Base-by-base conservation (phyloP, 2,888 invertebrate genomes). In the Charanyca ferruginea region DNA sequence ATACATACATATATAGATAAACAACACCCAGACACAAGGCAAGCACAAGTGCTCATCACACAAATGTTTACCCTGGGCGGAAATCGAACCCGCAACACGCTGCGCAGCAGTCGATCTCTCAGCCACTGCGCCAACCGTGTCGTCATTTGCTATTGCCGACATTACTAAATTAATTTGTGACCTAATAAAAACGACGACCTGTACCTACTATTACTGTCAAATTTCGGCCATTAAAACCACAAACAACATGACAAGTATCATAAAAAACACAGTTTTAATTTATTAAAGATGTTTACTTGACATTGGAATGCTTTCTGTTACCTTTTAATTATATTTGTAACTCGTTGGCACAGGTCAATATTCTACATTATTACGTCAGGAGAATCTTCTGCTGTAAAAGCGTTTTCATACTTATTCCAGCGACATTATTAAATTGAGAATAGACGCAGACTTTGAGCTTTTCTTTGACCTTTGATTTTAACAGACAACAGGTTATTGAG, bases 271-370 rank as follows among this genome's bases (percentile, higher is more conserved):
- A 54, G 38, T 25, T 18, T 32, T 16, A 45, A 35, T 23, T n/a
- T n/a, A n/a, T n/a, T 28, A 23, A 49, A 71, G n/a, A 53, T 44
- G 7, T 48, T 53, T 18, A 8, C 18, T 44, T 48, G 72, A 65
- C 73, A 52, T 65, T 42, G 25, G 18, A 52, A 57, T 45, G 44
- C 18, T 25, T 41, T 41, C n/a, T 25, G 11, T 51, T 51, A 55
- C 6, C 16, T 42, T 67, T 55, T 55, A 42, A 52, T 66, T n/a
- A 44, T n/a, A 53, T 48, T 73, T 57, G 28, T 66, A 58, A 66
- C 73, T 52, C 22, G 16, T 45, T 66, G 44, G 11, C n/a, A 22
- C 35, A 69, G n/a, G 28, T 22, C 44, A 57, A 57, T 6, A 58
- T 45, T 45, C 59, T 58, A 45, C 35, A 70, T 59, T 20, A 35